These are phyloP conservation scores for Seriola dumerili DNA, from an alignment of 2,113 vertebrate species.

Conservation along the genomic window DNA sequence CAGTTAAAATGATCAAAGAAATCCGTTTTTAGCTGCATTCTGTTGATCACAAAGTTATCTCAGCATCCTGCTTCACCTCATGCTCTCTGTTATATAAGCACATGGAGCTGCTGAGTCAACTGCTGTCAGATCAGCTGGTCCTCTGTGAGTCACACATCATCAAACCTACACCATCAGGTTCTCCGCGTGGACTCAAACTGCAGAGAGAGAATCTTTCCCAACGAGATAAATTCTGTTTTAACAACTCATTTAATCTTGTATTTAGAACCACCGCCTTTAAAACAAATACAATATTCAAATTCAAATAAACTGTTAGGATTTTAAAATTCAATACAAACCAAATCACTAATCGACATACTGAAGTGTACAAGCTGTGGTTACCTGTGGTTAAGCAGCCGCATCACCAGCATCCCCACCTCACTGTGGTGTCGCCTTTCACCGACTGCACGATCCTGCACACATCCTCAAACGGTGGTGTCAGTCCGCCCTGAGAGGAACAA, in stretches of 20 bases:
- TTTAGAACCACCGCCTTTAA: background rate
- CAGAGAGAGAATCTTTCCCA: background rate
- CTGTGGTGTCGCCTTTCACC: slow-evolving; percentile 40
- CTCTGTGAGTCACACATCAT: slow-evolving; percentile 65
- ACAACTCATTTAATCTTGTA: background rate
- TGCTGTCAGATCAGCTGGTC: slow-evolving; percentile 56
- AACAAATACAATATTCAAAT: background rate
- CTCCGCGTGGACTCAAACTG: slow-evolving; percentile 46
- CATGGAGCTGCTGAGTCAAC: slow-evolving; percentile 67
- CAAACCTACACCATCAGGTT: slow-evolving; percentile 63
- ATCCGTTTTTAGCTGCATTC: background rate
- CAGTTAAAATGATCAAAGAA: slow-evolving; percentile 13
- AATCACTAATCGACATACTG: background rate
- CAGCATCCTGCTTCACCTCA: slow-evolving; percentile 14
- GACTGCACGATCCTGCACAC: slow-evolving; percentile 54
- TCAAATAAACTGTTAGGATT: background rate
- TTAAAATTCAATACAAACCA: background rate
- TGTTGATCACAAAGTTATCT: slow-evolving; percentile 28
- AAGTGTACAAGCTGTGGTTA: slow-evolving; percentile 39
- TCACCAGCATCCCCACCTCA: slow-evolving; percentile 72
- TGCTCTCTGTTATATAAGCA: slow-evolving; percentile 56
- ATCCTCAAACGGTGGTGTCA: slow-evolving; percentile 40
- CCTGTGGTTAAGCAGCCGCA: slow-evolving; percentile 67
- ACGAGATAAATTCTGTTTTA: background rate
- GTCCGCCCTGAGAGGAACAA: slow-evolving; percentile 53